Percentiles rank a stretch among this genome's conserved stretches.
phyloP scores from a whole-genome alignment of 2,797 vertebrate species.

The Leuciscus waleckii region DNA sequence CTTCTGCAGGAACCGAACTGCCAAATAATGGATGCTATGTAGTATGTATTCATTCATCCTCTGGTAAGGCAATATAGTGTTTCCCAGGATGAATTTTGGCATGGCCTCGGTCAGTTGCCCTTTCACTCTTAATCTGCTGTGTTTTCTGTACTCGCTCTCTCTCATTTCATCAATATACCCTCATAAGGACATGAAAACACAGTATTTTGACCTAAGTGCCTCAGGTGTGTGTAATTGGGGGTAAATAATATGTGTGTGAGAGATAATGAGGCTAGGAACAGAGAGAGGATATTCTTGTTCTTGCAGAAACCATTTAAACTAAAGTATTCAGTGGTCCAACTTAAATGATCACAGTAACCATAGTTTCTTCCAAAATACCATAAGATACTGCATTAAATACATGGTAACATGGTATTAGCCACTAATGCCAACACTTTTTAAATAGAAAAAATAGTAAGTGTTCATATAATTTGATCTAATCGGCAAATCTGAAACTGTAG shows the following conservation, averaged over 20 bases:
- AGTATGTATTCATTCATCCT: constrained; percentile 7
- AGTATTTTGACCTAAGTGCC: constrained; percentile 2
- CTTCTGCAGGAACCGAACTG: neutral
- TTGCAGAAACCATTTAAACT: neutral
- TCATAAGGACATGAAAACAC: constrained; percentile 43
- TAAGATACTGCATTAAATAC: neutral
- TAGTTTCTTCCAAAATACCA: neutral
- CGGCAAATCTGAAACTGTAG: neutral
- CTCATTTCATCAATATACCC: constrained; percentile 26
- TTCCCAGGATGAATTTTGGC: constrained; percentile 9
- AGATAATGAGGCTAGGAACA: neutral
- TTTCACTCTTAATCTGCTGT: constrained; percentile 22
- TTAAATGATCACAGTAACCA: neutral
- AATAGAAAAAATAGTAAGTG: neutral
- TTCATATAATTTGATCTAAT: neutral
- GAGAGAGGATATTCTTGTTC: neutral
- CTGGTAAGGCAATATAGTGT: constrained; percentile 10
- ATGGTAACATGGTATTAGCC: neutral
- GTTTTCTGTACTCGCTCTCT: neutral
- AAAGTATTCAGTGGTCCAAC: neutral
- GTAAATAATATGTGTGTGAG: neutral
- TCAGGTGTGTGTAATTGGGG: neutral
- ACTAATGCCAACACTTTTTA: neutral
- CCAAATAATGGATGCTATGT: constrained; percentile 21
- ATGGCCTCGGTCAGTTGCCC: constrained; percentile 11